These are phyloP conservation scores for Cherax quadricarinatus DNA, from an alignment of 1,140 invertebrate genomes.

Conservation along the genomic window DNA sequence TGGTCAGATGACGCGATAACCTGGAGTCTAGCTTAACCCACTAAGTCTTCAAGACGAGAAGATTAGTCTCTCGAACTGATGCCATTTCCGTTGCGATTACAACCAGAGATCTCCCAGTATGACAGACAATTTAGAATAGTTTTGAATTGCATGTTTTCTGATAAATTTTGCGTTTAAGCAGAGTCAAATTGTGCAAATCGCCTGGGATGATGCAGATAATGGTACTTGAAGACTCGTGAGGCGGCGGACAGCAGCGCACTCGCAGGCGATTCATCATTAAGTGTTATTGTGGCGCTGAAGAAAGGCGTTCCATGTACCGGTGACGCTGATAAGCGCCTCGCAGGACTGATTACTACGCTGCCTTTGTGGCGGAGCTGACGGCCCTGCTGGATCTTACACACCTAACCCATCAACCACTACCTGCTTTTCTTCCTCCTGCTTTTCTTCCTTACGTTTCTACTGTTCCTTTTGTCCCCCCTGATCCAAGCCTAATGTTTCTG, in stretches of 20 bases:
- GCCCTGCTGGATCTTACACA: neutral
- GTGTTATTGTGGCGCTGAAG: constrained; percentile 46
- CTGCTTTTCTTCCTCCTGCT: neutral
- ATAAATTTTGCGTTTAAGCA: too few species aligned
- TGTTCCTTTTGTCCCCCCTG: neutral
- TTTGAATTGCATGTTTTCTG: too few species aligned
- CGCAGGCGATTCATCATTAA: constrained; percentile 45
- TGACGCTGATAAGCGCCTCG: constrained; percentile 39
- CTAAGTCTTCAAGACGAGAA: constrained; percentile 6
- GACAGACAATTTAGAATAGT: too few species aligned
- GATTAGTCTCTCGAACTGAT: neutral
- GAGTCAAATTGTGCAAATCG: too few species aligned
- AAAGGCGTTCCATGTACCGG: constrained; percentile 21
- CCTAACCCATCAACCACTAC: neutral
- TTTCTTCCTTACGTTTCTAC: neutral
- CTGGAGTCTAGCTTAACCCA: constrained; percentile 31
- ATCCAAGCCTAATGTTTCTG: too few species aligned
- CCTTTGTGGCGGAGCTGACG: constrained; percentile 16
- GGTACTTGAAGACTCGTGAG: neutral
- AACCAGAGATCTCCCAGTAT: too few species aligned
- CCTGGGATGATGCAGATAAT: too few species aligned
- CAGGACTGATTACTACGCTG: constrained; percentile 31
- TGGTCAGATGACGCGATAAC: constrained; percentile 35
- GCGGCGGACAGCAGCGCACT: neutral
- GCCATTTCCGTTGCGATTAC: neutral